A percentile compares a stretch with the other conserved stretches of the same genome.
Evolutionary conservation across 2,113 vertebrate genomes (phyloP).

Genomic region (Pampusana beccarii): DNA sequence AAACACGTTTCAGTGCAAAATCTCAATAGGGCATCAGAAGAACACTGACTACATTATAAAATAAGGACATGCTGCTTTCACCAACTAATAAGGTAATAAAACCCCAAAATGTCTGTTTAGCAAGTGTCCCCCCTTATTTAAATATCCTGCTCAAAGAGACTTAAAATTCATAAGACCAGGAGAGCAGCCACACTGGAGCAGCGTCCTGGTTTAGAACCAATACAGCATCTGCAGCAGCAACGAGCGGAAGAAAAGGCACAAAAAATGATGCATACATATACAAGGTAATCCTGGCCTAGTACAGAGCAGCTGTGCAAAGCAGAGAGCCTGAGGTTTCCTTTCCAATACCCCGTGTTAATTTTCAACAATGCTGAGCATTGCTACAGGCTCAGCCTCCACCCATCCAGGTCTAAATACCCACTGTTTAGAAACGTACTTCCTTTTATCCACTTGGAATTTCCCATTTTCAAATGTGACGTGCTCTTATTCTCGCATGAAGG

Average conservation of each 20-base stretch:
- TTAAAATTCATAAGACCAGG: not conserved
- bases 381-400: not conserved
- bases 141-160: not conserved
- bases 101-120: not conserved
- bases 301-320: not conserved
- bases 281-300: not conserved
- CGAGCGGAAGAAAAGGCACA: not conserved
- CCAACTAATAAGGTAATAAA: not conserved
- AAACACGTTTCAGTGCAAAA: not conserved
- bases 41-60: not conserved
- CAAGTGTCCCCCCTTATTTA: not conserved
- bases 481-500: not conserved
- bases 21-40: not conserved
- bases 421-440: not conserved
- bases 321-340: not conserved
- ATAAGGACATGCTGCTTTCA: not conserved
- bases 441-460: not conserved
- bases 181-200: not conserved
- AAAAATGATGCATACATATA: not conserved
- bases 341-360: not conserved
- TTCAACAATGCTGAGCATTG: not conserved
- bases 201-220: not conserved
- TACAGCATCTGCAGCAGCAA: not conserved
- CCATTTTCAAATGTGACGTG: not conserved
- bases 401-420: not conserved